Base-by-base conservation (phyloP, 1,140 invertebrate genomes). In the Macrobrachium rosenbergii region DNA sequence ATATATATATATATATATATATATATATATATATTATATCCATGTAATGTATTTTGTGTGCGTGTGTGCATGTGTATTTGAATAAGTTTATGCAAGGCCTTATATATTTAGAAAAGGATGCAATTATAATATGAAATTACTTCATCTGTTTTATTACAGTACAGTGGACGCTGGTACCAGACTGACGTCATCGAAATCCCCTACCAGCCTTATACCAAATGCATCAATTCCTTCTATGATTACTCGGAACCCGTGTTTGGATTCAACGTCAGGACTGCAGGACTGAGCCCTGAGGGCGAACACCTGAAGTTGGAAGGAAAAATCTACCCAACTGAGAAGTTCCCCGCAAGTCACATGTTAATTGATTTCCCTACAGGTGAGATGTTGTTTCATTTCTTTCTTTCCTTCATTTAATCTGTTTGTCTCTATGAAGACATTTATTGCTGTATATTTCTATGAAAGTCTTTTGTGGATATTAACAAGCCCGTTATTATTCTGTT, bases 271-370 rank as follows among this genome's bases (percentile, higher is more conserved):
- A 72, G 62, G 19, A 82, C 80, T 10, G 80, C 63, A 12, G 80
- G 80, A 19, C 58, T 82, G 23, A 69, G 37, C 63, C 37, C 63
- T 10, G 37, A n/a, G 16, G 45, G 52, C 19, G 80, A 82, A 11
- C 69, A 82, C 43, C 37, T 82, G 11, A 19, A 52, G 63, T 43
- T 58, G n/a, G 45, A 69, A 28, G 28, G 62, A 6, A 82, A 82
- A 58, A 52, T 82, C 64, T 82, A 82, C 67, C 80, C 80, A 5
- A 82, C 80, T 10, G 69, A 82, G 63, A 64, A 72, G 63, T 82
- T 82, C 80, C 80, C 80, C 67, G 63, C 80, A 7, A 64, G 62
- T 16, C 80, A 82, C 67, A 82, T 82, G 80, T 64, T 82, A 16
- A 21, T 82, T 69, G 80, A 82, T n/a, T 62, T 63, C 37, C 80